These are phyloP conservation scores for Tretioscincus oriximinensis DNA, from an alignment of 2,113 vertebrate species.

Conservation along the genomic window DNA sequence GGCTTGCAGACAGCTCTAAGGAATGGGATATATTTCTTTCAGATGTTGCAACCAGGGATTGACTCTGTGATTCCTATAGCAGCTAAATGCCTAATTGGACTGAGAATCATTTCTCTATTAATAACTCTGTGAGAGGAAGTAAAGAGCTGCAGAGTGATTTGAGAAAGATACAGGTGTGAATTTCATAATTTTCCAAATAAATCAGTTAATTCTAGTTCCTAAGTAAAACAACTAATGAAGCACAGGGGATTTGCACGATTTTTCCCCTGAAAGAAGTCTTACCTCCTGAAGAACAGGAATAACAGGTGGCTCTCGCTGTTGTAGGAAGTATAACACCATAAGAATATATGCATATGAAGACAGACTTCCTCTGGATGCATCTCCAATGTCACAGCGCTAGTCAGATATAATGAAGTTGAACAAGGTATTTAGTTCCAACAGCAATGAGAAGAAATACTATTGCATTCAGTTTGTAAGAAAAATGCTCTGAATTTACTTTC, in stretches of 20 bases:
- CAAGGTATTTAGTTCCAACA: constrained; percentile 7
- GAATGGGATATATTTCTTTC: no score
- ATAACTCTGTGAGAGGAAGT: no score
- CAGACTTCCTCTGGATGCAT: constrained; percentile 96
- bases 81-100: no score
- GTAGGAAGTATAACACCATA: constrained; percentile 98
- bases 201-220: constrained; percentile 37
- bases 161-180: constrained; percentile 50
- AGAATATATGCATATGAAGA: constrained; percentile 98
- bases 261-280: constrained; percentile 48
- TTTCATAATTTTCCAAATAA: constrained; percentile 31
- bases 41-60: no score
- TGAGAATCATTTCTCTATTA: no score
- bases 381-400: constrained; percentile 97
- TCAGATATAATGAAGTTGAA: constrained; percentile 31
- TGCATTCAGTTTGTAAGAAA: constrained; percentile 26
- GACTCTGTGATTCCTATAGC: no score
- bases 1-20: no score
- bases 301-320: constrained; percentile 94
- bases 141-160: constrained; percentile 29
- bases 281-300: constrained; percentile 98
- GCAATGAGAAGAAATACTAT: not conserved
- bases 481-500: not conserved
- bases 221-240: not conserved
- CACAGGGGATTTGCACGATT: constrained; percentile 30